Conservation (phyloP, 2,113 vertebrate species). For the Heliornis fulica region DNA sequence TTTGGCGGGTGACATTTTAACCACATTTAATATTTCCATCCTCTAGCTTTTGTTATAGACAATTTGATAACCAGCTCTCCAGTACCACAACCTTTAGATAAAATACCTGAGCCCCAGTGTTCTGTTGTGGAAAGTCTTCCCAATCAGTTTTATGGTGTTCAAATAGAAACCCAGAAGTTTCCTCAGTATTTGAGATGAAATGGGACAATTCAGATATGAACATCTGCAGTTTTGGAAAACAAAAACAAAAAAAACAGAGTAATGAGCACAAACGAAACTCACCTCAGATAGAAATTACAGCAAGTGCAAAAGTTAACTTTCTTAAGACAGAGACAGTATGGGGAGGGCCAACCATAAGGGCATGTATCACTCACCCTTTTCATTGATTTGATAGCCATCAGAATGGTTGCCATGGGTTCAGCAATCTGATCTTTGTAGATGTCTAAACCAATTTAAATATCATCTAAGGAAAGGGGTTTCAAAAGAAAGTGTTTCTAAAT, state of each 20-base stretch:
- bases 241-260: not conserved
- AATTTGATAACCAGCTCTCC: not conserved
- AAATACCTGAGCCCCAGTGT: not conserved
- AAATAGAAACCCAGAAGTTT: not conserved
- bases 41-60: not conserved
- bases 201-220: not conserved
- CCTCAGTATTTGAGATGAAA: not conserved
- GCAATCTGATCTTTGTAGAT: not conserved
- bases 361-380: not conserved
- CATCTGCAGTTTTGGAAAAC: not conserved
- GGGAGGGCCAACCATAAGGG: not conserved
- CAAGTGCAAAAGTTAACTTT: not conserved
- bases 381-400: not conserved
- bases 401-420: not conserved
- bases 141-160: not conserved
- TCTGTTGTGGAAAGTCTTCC: not conserved
- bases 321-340: not conserved
- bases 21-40: not conserved
- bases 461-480: not conserved
- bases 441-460: not conserved
- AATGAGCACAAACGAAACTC: not conserved
- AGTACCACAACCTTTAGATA: not conserved
- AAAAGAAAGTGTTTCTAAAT: not conserved
- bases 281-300: not conserved
- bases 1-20: not conserved